Evolutionary conservation across 2,888 invertebrate genomes (phyloP).

Genomic region (Temnothorax ravouxi): DNA sequence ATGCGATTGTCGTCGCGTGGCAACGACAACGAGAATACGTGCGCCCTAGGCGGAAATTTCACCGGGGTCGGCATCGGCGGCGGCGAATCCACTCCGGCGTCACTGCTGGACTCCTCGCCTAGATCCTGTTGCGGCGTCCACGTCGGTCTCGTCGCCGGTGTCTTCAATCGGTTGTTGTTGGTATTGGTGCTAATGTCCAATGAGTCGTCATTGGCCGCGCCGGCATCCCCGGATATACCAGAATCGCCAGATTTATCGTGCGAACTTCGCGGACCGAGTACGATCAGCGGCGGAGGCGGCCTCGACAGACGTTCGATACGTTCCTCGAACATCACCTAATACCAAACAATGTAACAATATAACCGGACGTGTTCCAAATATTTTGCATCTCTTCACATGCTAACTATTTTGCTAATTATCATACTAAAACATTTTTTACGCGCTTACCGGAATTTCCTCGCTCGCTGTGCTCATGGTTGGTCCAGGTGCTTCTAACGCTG

Average conservation of each 20-base stretch:
- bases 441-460: slow-evolving; percentile 83
- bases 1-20: slow-evolving; percentile 89
- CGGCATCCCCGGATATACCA: slow-evolving; percentile 94
- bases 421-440: background rate
- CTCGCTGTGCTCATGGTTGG: slow-evolving; percentile 82
- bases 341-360: slow-evolving; percentile 12
- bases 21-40: slow-evolving; percentile 92
- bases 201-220: slow-evolving; percentile 87
- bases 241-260: slow-evolving; percentile 94
- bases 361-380: background rate
- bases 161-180: slow-evolving; percentile 70
- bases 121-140: slow-evolving; percentile 97
- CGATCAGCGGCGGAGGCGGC: slow-evolving; percentile 86
- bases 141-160: slow-evolving; percentile 83
- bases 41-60: slow-evolving; percentile 87
- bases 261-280: slow-evolving; percentile 87
- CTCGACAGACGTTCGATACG: slow-evolving; percentile 87
- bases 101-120: slow-evolving; percentile 88
- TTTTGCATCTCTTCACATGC: background rate
- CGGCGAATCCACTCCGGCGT: slow-evolving; percentile 84
- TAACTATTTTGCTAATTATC: background rate
- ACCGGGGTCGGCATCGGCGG: slow-evolving; percentile 79
- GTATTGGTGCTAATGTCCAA: slow-evolving; percentile 75
- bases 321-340: slow-evolving; percentile 87
- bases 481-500: slow-evolving; percentile 88